A percentile compares a stretch with the other conserved stretches of the same genome.
These are phyloP conservation scores for Pararge aegeria DNA, from an alignment of 1,140 invertebrate species.

Conservation along the genomic window DNA sequence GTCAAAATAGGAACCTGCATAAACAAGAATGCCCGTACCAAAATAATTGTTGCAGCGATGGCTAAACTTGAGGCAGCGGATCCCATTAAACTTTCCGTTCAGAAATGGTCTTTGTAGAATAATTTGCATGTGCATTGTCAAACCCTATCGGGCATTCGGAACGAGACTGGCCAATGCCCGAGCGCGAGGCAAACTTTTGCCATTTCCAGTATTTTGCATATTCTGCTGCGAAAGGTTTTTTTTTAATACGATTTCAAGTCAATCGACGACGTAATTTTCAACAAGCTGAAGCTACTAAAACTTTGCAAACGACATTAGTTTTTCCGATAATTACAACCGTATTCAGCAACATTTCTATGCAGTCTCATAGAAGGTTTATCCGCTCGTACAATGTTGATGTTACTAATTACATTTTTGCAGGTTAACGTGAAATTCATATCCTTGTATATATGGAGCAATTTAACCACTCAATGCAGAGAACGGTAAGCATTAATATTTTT, in stretches of 20 bases:
- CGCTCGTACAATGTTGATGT: no score
- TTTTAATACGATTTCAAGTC: constrained; percentile 37
- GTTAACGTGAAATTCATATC: no score
- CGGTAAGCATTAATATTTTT: no score
- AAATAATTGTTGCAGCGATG: constrained; percentile 67
- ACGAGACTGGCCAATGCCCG: constrained; percentile 57
- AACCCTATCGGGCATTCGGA: constrained; percentile 69
- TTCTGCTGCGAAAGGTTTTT: constrained; percentile 33
- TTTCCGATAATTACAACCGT: background rate
- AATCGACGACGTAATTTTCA: constrained; percentile 41
- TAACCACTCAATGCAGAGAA: no score
- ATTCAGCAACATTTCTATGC: no score
- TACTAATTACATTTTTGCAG: no score
- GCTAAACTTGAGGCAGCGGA: constrained; percentile 55
- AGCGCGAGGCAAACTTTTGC: constrained; percentile 63
- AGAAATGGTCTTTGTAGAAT: constrained; percentile 66
- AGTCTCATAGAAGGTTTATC: no score
- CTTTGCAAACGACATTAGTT: background rate
- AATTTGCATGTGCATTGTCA: constrained; percentile 77
- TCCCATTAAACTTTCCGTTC: constrained; percentile 71
- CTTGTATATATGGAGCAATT: no score
- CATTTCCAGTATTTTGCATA: constrained; percentile 52
- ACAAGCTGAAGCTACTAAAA: constrained; percentile 1
- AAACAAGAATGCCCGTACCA: constrained; percentile 42
- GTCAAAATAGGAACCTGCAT: constrained; percentile 43